Percentiles rank a stretch among this genome's conserved stretches.
Conservation (phyloP, 1,140 invertebrate genomes). For the Drosophila willistoni region DNA sequence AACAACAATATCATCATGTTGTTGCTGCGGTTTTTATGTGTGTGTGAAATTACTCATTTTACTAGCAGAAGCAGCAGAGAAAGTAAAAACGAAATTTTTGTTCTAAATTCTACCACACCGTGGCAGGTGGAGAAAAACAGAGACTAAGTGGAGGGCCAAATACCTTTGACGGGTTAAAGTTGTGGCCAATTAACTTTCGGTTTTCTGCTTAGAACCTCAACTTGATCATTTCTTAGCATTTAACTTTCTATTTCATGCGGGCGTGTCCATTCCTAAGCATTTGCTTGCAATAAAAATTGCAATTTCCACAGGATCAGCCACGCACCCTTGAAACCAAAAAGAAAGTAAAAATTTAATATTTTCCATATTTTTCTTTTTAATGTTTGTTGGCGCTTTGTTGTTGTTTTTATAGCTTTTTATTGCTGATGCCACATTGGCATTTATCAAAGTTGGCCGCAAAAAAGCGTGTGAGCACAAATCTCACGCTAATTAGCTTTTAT, state of each 20-base stretch:
- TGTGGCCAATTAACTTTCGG: constrained; percentile 58
- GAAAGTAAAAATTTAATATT: constrained; percentile 63
- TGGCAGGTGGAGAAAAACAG: constrained; percentile 5
- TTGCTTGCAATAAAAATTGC: constrained; percentile 71
- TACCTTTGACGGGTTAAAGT: constrained; percentile 45
- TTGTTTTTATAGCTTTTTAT: constrained; percentile 32
- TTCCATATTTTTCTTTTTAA: neutral
- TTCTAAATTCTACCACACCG: constrained; percentile 49
- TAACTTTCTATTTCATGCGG: constrained; percentile 77
- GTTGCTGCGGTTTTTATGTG: constrained; percentile 42
- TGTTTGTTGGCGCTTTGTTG: constrained; percentile 17
- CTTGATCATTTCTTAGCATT: constrained; percentile 4
- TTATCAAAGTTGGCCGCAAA: constrained; percentile 61
- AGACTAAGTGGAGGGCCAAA: constrained; percentile 25
- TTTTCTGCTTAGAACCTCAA: constrained; percentile 49
- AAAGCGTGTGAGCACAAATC: constrained; percentile 53
- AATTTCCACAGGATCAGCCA: constrained; percentile 54
- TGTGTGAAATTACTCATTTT: constrained; percentile 66
- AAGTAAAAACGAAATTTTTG: constrained; percentile 54
- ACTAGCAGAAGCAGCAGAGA: constrained; percentile 39
- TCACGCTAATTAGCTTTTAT: constrained; percentile 75
- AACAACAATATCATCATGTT: constrained; percentile 27
- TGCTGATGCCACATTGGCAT: constrained; percentile 55
- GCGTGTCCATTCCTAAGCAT: constrained; percentile 35
- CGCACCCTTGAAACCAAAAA: constrained; percentile 45